Base-by-base conservation (phyloP, 2,797 vertebrate species). In the Brachymystax lenok region DNA sequence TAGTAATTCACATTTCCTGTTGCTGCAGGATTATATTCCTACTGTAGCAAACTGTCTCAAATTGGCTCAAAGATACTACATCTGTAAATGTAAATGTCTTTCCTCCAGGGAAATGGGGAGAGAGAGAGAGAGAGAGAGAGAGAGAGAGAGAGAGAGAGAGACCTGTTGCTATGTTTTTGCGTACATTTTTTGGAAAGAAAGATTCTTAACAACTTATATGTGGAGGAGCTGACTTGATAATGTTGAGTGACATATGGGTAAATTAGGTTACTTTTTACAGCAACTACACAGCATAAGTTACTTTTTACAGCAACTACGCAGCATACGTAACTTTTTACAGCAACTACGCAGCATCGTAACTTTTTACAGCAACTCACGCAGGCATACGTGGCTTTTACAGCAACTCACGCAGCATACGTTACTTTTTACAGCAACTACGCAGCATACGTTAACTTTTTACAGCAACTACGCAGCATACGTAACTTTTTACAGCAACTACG, bases 61-160 rank as follows among this genome's bases (percentile, higher is more conserved):
- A 33, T 33, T 46, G 33, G 33, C 33, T 35, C 33, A 35, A 46
- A 13, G 40, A 13, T 46, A 10, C 40, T 46, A 12, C 40, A 46
- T 46, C 40, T 46, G 40, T 79, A 82, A 83, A 85, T 82, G 71
- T 73, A 82, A 82, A 81, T 75, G 66, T 75, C 54, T 52, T 54
- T 80, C 27, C 56, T 79, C 68, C 33, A 70, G 28, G 46, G 56
- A 74, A 14, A 72, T 5, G 51, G 63, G 64, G n/a, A n/a, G 10
- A 13, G 40, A 46, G 40, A 46, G 40, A 46, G 3, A 46, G 2
- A 13, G 2, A 46, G 10, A 40, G 8, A 40, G 8, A 40, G 40
- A 33, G 4, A 33, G 30, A 33, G 4, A 33, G 30, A 33, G 4
- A 33, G 4, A 33, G 4, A 33, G 35, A 35, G 35, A 3, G 2